Evolutionary conservation across 2,888 invertebrate species (phyloP), one percentile per base, ranked within the genome.

Genomic region (Sinopyrophorus schimmeli): DNA sequence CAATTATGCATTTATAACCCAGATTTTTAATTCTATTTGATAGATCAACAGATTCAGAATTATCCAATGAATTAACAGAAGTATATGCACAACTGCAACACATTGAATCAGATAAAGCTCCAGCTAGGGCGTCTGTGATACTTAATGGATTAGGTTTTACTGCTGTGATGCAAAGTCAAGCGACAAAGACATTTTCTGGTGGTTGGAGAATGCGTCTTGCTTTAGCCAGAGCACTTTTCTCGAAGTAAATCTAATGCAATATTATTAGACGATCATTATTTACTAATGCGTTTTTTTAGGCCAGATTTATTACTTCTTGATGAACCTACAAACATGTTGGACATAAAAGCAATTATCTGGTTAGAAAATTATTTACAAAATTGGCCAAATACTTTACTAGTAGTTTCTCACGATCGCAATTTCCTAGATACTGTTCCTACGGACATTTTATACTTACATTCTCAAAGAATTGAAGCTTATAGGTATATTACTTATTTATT

Each of bases 321-420:
- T 76, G 99, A 99, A 81, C 99, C 99, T 18, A 99, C 99, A 0
- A 99, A 99, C 88, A 98, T 98, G 98, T 93, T 99, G 83, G 96
- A 96, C 70, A 97, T 99, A 74, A 95, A 98, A 69, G 99, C 99
- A 1, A 99, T 99, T 61, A 94, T 99, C 63, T 99, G 99, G 99
- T 77, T 99, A 55, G 98, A 99, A 76, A 93, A 89, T 68, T 98
- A 99, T 75, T 76, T 99, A 48, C 95, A 97, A 76, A 86, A 86
- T 55, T 99, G 98, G 98, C 89, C 91, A 1, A 92, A 94, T 0
- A 98, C 98, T 1, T 79, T 99, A 34, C 77, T 99, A 14, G 97
- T 98, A 0, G 99, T 99, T 0, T 98, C 97, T 54, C 99, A 99
- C 83, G 99, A 99, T 77, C 83, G 98, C 3, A 91, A 94, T 69